Conservation (phyloP, 1,140 invertebrate species). For the Megalonaias nervosa region DNA sequence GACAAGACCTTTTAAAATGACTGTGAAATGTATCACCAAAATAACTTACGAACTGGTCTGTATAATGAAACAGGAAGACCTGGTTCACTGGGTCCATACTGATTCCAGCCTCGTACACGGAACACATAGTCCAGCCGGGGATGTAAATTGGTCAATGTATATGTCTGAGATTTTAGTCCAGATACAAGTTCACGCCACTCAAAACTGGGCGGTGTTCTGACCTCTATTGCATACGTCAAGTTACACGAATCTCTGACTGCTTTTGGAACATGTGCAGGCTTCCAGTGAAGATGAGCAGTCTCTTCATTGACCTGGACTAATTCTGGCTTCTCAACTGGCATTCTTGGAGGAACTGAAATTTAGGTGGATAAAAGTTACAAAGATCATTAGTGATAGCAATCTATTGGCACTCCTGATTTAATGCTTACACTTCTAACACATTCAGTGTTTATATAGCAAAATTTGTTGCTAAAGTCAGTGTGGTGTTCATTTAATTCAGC, state of each 20-base stretch:
- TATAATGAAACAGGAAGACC: constrained; percentile 78
- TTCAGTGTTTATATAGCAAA: too few species aligned
- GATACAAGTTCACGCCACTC: constrained; percentile 62
- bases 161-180: constrained; percentile 38
- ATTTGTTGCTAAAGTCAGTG: too few species aligned
- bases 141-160: constrained; percentile 55
- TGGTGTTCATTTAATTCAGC: too few species aligned
- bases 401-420: too few species aligned
- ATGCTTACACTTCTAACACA: too few species aligned
- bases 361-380: not conserved
- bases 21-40: not conserved
- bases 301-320: constrained; percentile 44
- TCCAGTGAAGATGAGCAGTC: constrained; percentile 55
- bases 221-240: constrained; percentile 59
- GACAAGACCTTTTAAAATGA: not conserved
- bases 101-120: constrained; percentile 96
- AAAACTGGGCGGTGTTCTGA: constrained; percentile 44
- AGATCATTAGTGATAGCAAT: too few species aligned
- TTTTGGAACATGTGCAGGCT: constrained; percentile 53
- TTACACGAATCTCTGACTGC: constrained; percentile 47
- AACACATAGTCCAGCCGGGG: constrained; percentile 92
- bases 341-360: constrained; percentile 60
- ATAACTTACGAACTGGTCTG: constrained; percentile 55
- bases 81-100: constrained; percentile 95
- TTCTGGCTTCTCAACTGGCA: constrained; percentile 63